Evolutionary conservation across 1,140 invertebrate species (phyloP), one percentile per base, ranked within the genome.

Genomic region (Penaeus chinensis): DNA sequence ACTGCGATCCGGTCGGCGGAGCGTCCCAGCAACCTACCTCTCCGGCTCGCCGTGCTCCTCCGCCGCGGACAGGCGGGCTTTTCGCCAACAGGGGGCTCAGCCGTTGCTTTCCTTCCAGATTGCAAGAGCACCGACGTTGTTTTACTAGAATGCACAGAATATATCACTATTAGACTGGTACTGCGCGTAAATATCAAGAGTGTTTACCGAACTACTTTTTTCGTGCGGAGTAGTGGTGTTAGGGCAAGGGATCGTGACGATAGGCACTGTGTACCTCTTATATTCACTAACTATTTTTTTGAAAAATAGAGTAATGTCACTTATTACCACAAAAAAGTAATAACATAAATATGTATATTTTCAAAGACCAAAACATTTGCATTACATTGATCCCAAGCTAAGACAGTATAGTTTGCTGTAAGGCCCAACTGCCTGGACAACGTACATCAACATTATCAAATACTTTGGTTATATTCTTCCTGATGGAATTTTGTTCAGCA

Each of bases 141-240:
- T 54, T 54, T 2, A 54, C 11, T 54, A 11, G 16, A 54, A 0
- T 54, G 16, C 16, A 54, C 16, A 2, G 54, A 54, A 54, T 54
- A 16, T 0, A 11, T 16, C 16, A 54, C 5, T 54, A 74, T 74
- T 8, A 11, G 24, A 19, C 37, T 3, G 20, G 7, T 27, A 11
- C 24, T 27, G n/a, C n/a, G 27, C 0, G n/a, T n/a, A 19, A 24
- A 32, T 7, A n/a, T 24, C 1, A 11, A 74, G 65, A 82, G 22
- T 69, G 62, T 66, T 82, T 82, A 82, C 61, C 47, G 77, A 79
- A 79, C 77, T 79, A 79, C 47, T 79, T 79, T 79, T 78, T 79
- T 79, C 61, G 61, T 27, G 77, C 77, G 77, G 77, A 79, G 18
- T 54, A 61, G 27, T 60, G 10, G 27, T n/a, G 3, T 60, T 61